Evolutionary conservation across 92 coral and sea anemone species (phyloP).

Genomic region (Ricordea florida): DNA sequence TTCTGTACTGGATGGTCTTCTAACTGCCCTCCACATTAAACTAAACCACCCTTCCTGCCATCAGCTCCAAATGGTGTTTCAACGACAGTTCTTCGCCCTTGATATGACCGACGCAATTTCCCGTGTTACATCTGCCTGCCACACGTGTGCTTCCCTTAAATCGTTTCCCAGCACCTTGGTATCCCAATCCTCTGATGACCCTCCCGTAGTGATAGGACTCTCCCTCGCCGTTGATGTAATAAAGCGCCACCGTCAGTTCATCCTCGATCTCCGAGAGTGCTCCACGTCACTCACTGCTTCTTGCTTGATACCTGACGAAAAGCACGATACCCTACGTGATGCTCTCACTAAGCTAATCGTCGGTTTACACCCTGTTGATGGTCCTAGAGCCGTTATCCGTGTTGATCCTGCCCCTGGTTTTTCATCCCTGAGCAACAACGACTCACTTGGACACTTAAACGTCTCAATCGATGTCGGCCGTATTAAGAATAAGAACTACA

Average conservation of each 20-base stretch:
- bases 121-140: slow-evolving; percentile 21
- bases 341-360: slow-evolving; percentile 10
- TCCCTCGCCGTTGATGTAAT: no score
- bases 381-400: slow-evolving; percentile 43
- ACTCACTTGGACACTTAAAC: slow-evolving; percentile 14
- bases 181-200: neutral
- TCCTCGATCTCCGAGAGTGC: slow-evolving; percentile 34
- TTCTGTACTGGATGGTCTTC: slow-evolving; percentile 29
- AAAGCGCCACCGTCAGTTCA: slow-evolving; percentile 5
- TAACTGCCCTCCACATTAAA: slow-evolving; percentile 28
- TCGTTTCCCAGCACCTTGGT: slow-evolving; percentile 21
- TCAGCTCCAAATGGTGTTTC: slow-evolving; percentile 7
- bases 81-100: slow-evolving; percentile 25
- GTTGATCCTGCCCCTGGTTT: slow-evolving; percentile 55
- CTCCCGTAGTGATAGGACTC: no score
- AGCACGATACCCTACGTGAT: slow-evolving; percentile 25
- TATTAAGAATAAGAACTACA: slow-evolving; percentile 7
- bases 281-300: slow-evolving; percentile 6
- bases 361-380: slow-evolving; percentile 47
- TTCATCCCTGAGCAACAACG: slow-evolving; percentile 20
- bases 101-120: slow-evolving; percentile 34
- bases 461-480: slow-evolving; percentile 31
- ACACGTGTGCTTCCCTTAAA: slow-evolving; percentile 32
- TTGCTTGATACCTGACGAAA: neutral
- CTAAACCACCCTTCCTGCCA: slow-evolving; percentile 33